Conservation (phyloP, 2,797 vertebrate species). For the Clarias laeviceps region DNA sequence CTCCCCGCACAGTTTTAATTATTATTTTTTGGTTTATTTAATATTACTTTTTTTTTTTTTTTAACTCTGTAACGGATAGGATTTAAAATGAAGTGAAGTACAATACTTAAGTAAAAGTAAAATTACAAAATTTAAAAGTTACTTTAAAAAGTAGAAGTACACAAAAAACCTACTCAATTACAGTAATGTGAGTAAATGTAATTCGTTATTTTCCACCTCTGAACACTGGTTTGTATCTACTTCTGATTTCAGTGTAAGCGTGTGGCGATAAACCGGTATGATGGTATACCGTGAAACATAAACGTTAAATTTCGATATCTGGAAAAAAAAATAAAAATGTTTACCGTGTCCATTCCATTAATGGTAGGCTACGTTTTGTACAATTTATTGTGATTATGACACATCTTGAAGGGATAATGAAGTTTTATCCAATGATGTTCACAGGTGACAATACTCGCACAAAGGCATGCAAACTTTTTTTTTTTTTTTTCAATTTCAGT, state of each 20-base stretch:
- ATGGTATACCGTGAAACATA: background rate
- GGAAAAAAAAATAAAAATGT: background rate
- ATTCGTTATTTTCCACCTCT: too few relatives aligned
- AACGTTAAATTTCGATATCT: background rate
- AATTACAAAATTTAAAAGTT: too few relatives aligned
- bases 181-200: too few relatives aligned
- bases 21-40: too few relatives aligned
- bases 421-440: background rate
- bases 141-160: too few relatives aligned
- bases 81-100: too few relatives aligned
- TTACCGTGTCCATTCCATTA: background rate
- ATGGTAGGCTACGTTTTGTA: background rate
- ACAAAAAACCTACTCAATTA: too few relatives aligned
- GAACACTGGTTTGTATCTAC: background rate
- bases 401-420: background rate
- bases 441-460: background rate
- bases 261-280: background rate
- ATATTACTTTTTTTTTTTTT: too few relatives aligned
- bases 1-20: too few relatives aligned
- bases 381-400: background rate
- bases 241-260: background rate
- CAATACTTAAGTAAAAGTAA: too few relatives aligned
- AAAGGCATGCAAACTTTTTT: background rate
- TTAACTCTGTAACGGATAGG: too few relatives aligned
- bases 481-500: background rate